A percentile compares a stretch with the other conserved stretches of the same genome.
Conservation (phyloP, 2,113 vertebrate species). For the Haliaeetus leucogaster region DNA sequence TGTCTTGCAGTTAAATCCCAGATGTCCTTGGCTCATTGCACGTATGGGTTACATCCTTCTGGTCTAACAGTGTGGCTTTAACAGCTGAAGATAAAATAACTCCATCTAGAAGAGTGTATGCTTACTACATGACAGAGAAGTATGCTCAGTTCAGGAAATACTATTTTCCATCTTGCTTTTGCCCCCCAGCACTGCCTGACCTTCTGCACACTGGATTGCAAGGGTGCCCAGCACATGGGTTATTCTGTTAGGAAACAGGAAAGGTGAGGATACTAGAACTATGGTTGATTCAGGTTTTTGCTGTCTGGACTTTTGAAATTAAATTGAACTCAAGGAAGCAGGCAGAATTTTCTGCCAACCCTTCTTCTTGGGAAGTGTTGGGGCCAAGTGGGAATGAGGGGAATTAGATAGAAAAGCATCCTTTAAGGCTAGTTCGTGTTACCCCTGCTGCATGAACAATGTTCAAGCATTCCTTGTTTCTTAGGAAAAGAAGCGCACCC, state of each 20-base stretch:
- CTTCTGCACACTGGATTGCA: not conserved
- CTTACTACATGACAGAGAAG: not conserved
- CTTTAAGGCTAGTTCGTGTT: not conserved
- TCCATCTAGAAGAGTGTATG: not conserved
- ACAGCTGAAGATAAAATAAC: not conserved
- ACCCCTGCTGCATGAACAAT: not conserved
- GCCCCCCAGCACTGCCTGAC: not conserved
- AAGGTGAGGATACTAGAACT: not conserved
- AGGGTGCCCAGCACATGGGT: not conserved
- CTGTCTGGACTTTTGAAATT: not conserved
- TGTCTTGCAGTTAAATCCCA: not conserved
- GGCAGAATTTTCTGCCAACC: conserved; percentile 34
- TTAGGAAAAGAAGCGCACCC: not conserved
- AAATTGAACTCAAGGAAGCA: conserved; percentile 48
- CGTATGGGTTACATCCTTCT: not conserved
- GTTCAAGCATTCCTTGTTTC: not conserved
- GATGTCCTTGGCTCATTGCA: not conserved
- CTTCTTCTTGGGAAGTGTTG: not conserved
- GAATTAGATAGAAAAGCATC: not conserved
- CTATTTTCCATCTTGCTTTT: not conserved
- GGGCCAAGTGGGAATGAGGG: not conserved
- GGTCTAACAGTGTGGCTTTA: not conserved
- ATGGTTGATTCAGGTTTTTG: not conserved
- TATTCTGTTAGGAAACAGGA: not conserved
- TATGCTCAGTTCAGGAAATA: not conserved